Percentiles rank a stretch among this genome's conserved stretches.
phyloP scores from a whole-genome alignment of 2,113 vertebrate genomes.

The Furnarius figulus region DNA sequence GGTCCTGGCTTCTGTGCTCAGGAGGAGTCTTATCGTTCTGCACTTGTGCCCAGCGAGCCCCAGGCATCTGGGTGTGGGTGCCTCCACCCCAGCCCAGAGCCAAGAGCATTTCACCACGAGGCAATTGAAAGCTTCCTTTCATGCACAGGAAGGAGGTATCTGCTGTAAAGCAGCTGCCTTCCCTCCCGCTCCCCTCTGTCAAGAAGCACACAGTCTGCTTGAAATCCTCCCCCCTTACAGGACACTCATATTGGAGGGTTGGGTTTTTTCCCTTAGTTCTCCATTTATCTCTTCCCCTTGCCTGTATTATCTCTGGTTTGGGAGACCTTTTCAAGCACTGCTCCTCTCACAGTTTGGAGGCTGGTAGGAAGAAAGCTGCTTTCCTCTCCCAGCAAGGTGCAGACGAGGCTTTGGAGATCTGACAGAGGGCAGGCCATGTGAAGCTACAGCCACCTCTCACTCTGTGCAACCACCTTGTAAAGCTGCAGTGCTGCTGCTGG shows the following conservation, averaged over 20 bases:
- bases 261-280: background rate
- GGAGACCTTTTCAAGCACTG: background rate
- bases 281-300: background rate
- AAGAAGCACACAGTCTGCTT: background rate
- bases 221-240: background rate
- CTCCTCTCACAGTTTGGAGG: background rate
- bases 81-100: conserved; percentile 11
- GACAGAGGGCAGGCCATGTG: background rate
- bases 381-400: background rate
- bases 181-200: background rate
- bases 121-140: conserved; percentile 50
- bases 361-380: background rate
- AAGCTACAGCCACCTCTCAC: background rate
- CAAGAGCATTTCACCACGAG: conserved; percentile 55
- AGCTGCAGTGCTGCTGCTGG: background rate
- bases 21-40: background rate
- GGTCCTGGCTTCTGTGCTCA: background rate
- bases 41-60: conserved; percentile 14
- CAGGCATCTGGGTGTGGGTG: conserved; percentile 22
- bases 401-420: background rate
- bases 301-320: background rate
- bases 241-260: background rate
- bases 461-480: background rate
- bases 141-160: conserved; percentile 4
- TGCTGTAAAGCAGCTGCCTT: background rate